phyloP scores from a whole-genome alignment of 2,888 invertebrate species.

The Lasius platythorax region DNA sequence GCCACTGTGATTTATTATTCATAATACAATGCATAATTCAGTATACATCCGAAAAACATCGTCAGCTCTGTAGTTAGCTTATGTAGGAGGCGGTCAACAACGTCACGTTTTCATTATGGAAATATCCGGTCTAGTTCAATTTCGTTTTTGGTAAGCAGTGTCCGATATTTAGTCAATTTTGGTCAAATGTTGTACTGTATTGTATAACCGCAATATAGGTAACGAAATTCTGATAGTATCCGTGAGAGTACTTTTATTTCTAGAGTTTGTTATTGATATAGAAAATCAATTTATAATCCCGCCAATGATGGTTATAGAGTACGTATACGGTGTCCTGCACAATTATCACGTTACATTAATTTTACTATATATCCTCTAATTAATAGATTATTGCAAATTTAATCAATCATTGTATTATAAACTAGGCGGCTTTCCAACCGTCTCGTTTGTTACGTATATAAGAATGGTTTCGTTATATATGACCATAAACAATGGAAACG shows the following conservation, averaged over 20 bases:
- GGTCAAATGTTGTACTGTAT: background rate
- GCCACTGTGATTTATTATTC: constrained; percentile 41
- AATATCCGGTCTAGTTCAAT: constrained; percentile 42
- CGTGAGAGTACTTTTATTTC: constrained; percentile 33
- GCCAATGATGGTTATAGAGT: constrained; percentile 44
- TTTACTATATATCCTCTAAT: constrained; percentile 53
- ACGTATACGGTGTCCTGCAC: constrained; percentile 53
- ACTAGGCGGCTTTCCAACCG: constrained; percentile 29
- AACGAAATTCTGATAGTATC: constrained; percentile 31
- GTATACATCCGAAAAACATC: constrained; percentile 41
- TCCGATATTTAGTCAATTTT: constrained; percentile 38
- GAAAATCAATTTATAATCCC: constrained; percentile 58
- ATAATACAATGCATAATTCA: constrained; percentile 54
- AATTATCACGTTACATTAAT: constrained; percentile 62
- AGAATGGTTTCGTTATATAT: constrained; percentile 29
- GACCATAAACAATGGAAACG: constrained; percentile 24
- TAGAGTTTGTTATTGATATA: constrained; percentile 25
- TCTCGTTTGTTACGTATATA: constrained; percentile 30
- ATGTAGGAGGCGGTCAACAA: constrained; percentile 48
- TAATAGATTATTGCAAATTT: constrained; percentile 65
- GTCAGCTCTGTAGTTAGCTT: constrained; percentile 43
- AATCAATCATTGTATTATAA: constrained; percentile 65
- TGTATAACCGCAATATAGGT: background rate
- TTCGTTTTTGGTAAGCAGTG: constrained; percentile 39
- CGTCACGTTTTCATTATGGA: constrained; percentile 47